Conservation (phyloP, 1,140 invertebrate genomes). For the Onthophagus taurus region DNA sequence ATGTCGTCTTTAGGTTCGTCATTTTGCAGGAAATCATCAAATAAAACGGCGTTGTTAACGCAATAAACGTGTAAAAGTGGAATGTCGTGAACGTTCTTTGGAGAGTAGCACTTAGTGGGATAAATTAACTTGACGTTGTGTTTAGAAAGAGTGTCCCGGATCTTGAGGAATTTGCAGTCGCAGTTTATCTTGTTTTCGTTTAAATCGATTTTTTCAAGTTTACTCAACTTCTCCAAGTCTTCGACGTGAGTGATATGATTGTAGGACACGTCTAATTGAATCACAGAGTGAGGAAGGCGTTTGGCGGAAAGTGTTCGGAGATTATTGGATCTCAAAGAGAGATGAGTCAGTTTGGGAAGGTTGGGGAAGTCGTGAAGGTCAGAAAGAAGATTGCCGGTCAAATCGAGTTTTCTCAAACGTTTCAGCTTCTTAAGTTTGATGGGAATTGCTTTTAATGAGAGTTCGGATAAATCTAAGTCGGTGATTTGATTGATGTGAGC, state of each 20-base stretch:
- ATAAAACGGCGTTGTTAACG: conserved; percentile 3
- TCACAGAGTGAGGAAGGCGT: conserved; percentile 44
- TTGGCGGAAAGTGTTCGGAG: conserved; percentile 41
- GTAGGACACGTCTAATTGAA: conserved; percentile 48
- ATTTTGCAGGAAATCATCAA: conserved; percentile 10
- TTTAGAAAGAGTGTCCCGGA: conserved; percentile 4
- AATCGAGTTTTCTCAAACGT: conserved; percentile 45
- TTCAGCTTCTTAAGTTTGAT: conserved; percentile 40
- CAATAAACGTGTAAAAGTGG: conserved; percentile 9
- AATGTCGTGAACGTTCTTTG: conserved; percentile 6
- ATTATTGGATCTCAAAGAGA: conserved; percentile 46
- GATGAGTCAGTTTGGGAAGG: conserved; percentile 45
- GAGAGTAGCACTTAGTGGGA: conserved; percentile 8
- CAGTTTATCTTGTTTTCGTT: conserved; percentile 16
- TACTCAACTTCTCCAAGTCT: conserved; percentile 7
- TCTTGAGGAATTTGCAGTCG: conserved; percentile 11
- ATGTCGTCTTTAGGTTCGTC: conserved; percentile 11
- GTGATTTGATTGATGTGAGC: conserved; percentile 3
- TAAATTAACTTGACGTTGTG: conserved; percentile 1
- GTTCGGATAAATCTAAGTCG: not conserved
- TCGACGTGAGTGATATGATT: conserved; percentile 38
- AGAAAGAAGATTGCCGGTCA: conserved; percentile 47
- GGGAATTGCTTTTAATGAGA: not conserved
- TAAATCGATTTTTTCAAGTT: conserved; percentile 13
- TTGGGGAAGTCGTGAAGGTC: conserved; percentile 45